phyloP scores from a whole-genome alignment of 2,113 vertebrate genomes.

The Herpailurus yagouaroundi region DNA sequence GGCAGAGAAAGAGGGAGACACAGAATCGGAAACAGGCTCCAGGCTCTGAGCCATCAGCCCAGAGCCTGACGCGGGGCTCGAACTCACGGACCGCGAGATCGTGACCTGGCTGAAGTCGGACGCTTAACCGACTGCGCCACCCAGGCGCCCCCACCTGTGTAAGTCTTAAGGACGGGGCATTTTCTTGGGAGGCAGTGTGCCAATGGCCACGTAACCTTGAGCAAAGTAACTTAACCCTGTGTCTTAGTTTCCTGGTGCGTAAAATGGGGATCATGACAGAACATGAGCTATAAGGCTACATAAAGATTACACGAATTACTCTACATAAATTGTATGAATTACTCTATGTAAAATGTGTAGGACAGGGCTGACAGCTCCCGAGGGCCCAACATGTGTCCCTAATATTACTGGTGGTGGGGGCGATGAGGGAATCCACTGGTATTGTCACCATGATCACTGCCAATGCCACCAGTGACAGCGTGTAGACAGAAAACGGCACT shows the following conservation, averaged over 20 bases:
- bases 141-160: too few relatives aligned
- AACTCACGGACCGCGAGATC: too few relatives aligned
- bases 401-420: background rate
- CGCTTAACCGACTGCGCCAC: too few relatives aligned
- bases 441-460: rapidly evolving
- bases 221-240: background rate
- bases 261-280: background rate
- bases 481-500: background rate
- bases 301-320: background rate
- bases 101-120: too few relatives aligned
- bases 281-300: background rate
- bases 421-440: rapidly evolving
- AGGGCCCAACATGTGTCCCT: rapidly evolving
- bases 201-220: background rate
- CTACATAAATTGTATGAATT: rapidly evolving
- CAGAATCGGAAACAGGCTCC: too few relatives aligned
- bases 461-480: rapidly evolving
- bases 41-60: too few relatives aligned
- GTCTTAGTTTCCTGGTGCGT: background rate
- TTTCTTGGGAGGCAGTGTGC: background rate
- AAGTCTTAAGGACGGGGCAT: rapidly evolving
- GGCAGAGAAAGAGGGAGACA: too few relatives aligned
- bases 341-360: background rate
- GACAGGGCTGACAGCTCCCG: background rate
- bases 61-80: too few relatives aligned